A percentile compares a stretch with the other conserved stretches of the same genome.
Conservation (phyloP, 1,140 invertebrate species). For the Holotrichia oblita region DNA sequence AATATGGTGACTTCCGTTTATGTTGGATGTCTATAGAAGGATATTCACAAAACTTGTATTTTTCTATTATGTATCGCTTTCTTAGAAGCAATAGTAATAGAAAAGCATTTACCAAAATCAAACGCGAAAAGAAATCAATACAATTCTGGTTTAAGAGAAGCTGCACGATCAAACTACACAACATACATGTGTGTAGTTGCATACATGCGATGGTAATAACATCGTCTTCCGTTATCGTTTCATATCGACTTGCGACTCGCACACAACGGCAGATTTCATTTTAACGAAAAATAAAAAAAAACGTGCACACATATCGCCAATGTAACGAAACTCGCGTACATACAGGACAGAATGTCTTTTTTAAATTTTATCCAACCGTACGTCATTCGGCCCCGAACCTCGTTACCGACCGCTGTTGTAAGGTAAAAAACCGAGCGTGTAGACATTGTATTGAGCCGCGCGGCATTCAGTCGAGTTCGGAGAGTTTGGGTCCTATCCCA, state of each 20-base stretch:
- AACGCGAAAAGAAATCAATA: no score
- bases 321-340: constrained; percentile 2
- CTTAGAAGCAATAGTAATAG: no score
- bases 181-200: not conserved
- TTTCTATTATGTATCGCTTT: no score
- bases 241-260: not conserved
- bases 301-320: not conserved
- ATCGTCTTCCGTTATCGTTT: not conserved
- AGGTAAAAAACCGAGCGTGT: constrained; percentile 40
- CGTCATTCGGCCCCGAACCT: not conserved
- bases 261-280: not conserved
- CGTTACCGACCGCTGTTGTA: constrained; percentile 3
- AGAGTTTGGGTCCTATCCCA: constrained; percentile 53
- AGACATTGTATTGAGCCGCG: constrained; percentile 46
- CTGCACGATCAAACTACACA: not conserved
- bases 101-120: no score
- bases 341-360: not conserved
- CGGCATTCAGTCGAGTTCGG: constrained; percentile 48
- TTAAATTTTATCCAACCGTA: constrained; percentile 28
- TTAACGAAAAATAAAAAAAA: not conserved
- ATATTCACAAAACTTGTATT: no score
- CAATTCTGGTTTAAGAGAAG: no score
- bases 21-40: no score
- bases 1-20: no score
- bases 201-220: not conserved